phyloP scores from a whole-genome alignment of 2,888 invertebrate species.

The Phytoseiulus persimilis region DNA sequence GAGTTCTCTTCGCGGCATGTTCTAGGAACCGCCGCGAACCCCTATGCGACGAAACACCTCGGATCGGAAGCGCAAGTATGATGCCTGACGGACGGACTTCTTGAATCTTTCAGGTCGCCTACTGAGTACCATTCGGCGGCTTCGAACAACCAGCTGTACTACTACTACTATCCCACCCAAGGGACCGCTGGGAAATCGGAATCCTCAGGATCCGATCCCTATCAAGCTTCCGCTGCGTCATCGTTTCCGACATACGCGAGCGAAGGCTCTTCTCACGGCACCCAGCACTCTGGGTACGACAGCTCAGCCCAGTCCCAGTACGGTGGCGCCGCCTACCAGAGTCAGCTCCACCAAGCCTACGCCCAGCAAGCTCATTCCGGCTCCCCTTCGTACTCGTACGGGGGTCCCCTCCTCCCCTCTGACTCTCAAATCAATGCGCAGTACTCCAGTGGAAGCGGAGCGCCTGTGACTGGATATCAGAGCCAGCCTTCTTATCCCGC shows the following conservation, averaged over 20 bases:
- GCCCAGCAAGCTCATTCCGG: conserved; percentile 8
- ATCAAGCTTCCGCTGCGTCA: conserved; percentile 16
- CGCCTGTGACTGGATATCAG: conserved; percentile 11
- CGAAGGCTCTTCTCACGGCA: conserved; percentile 32
- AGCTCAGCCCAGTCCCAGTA: neutral
- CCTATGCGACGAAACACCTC: too few species aligned
- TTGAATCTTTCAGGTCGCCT: neutral
- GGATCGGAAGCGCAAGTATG: too few species aligned
- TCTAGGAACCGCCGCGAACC: too few species aligned
- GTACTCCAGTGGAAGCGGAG: conserved; percentile 11
- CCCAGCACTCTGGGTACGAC: conserved; percentile 1
- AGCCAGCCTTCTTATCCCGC: neutral
- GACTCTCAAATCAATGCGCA: conserved; percentile 16
- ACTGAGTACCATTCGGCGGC: conserved; percentile 14
- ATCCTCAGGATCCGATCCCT: conserved; percentile 44
- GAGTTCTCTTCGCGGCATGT: too few species aligned
- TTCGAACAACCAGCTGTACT: conserved; percentile 44
- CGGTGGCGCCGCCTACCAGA: conserved; percentile 8
- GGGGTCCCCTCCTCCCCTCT: neutral
- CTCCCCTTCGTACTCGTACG: neutral
- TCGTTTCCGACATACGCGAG: neutral
- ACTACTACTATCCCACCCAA: conserved; percentile 46
- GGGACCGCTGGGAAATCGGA: conserved; percentile 43
- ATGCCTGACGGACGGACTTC: too few species aligned
- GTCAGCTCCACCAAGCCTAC: conserved; percentile 23